Evolutionary conservation across 2,888 invertebrate species (phyloP).

Genomic region (Drosophila paracracens): DNA sequence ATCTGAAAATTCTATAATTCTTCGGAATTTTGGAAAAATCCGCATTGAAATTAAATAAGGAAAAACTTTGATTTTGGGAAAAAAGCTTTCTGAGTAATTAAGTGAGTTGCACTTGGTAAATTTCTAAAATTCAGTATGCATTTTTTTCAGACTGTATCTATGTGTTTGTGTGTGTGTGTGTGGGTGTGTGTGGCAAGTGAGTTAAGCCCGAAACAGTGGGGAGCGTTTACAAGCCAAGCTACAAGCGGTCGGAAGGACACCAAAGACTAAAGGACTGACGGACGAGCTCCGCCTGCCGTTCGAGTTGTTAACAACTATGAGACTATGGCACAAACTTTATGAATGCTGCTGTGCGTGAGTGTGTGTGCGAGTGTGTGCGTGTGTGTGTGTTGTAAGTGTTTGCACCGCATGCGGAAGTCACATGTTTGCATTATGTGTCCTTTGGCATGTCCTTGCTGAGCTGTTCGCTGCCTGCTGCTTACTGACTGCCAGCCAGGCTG

Average conservation of each 20-base stretch:
- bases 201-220: conserved; percentile 50
- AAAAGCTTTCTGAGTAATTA: not conserved
- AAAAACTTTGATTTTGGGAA: not conserved
- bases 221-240: conserved; percentile 70
- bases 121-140: not conserved
- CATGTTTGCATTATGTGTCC: conserved; percentile 82
- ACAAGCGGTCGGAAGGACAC: conserved; percentile 74
- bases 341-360: conserved; percentile 53
- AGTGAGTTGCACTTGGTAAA: not conserved
- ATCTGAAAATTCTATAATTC: not conserved
- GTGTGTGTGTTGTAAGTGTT: conserved; percentile 69
- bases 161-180: conserved; percentile 19
- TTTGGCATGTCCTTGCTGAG: conserved; percentile 79
- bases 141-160: not conserved
- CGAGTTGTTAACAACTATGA: conserved; percentile 82
- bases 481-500: conserved; percentile 31
- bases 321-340: conserved; percentile 77
- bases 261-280: conserved; percentile 25
- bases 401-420: conserved; percentile 82
- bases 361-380: conserved; percentile 5
- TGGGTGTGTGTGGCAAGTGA: conserved; percentile 17
- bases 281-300: conserved; percentile 50
- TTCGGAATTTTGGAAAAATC: not conserved
- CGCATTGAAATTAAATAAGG: not conserved
- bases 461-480: conserved; percentile 23